A percentile compares a stretch with the other conserved stretches of the same genome.
These are phyloP conservation scores for Drosophila dunni DNA, from an alignment of 1,140 invertebrate species.

Conservation along the genomic window DNA sequence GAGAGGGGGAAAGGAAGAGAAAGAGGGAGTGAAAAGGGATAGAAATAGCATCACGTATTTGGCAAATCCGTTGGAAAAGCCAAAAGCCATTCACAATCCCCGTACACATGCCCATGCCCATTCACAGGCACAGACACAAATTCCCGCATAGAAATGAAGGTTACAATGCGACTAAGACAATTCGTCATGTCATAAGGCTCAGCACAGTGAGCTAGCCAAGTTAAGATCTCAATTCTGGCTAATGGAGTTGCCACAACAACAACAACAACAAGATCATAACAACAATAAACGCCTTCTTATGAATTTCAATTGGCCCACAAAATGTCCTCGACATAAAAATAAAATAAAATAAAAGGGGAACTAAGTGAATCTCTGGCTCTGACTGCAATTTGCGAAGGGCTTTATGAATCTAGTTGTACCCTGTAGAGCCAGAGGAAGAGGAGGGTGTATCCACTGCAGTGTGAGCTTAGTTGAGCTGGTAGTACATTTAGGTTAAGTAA, in stretches of 20 bases:
- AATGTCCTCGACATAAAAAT: conserved; percentile 6
- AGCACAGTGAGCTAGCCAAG: conserved; percentile 10
- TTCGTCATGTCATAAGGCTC: conserved; percentile 74
- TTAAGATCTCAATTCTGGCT: conserved; percentile 66
- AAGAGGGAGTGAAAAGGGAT: background rate
- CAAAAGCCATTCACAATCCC: conserved; percentile 21
- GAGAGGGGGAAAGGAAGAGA: background rate
- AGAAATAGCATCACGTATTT: conserved; percentile 51
- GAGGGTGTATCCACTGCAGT: background rate
- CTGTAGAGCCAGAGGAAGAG: background rate
- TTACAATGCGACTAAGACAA: conserved; percentile 62
- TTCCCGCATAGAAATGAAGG: conserved; percentile 22
- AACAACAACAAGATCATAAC: conserved; percentile 12
- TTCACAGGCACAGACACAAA: conserved; percentile 51
- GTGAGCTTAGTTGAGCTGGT: too few species aligned
- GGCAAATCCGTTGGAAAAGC: conserved; percentile 45
- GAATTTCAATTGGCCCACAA: conserved; percentile 75
- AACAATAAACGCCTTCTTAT: conserved; percentile 53
- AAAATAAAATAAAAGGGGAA: conserved; percentile 10
- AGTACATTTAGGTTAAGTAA: background rate
- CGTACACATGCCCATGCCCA: conserved; percentile 6
- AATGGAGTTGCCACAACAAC: conserved; percentile 55
- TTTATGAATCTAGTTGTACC: conserved; percentile 16
- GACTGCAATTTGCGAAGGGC: conserved; percentile 17
- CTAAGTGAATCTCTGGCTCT: conserved; percentile 21